A percentile compares a stretch with the other conserved stretches of the same genome.
Conservation (phyloP, 1,140 invertebrate species). For the Caenorhabditis briggsae region DNA sequence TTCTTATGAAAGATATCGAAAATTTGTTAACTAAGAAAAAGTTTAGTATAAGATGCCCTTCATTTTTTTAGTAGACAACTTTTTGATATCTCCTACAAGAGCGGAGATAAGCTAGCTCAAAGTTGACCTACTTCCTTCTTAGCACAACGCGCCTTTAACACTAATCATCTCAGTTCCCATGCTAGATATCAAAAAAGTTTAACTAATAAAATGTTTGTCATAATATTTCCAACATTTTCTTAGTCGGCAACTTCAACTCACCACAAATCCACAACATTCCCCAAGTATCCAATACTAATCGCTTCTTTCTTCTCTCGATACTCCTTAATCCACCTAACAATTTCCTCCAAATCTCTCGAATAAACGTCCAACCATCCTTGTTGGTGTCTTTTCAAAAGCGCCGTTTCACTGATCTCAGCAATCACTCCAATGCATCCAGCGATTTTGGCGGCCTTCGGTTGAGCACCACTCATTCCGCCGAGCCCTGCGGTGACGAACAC, state of each 20-base stretch:
- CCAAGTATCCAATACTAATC: conserved; percentile 83
- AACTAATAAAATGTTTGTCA: no score
- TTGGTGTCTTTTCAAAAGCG: conserved; percentile 81
- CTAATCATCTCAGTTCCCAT: no score
- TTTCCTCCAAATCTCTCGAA: conserved; percentile 79
- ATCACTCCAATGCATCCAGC: conserved; percentile 83
- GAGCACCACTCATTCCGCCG: conserved; percentile 84
- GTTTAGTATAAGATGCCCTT: no score
- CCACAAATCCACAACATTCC: conserved; percentile 83
- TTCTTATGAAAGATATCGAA: no score
- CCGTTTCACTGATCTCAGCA: conserved; percentile 82
- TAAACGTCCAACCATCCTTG: conserved; percentile 83
- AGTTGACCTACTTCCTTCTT: no score
- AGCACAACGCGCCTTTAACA: no score
- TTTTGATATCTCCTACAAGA: no score
- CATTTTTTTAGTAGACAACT: no score
- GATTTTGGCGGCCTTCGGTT: conserved; percentile 83
- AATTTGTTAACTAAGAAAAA: no score
- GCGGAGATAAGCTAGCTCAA: no score
- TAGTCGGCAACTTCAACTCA: conserved; percentile 67
- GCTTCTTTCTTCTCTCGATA: conserved; percentile 77
- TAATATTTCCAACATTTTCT: neutral
- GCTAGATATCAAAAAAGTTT: no score
- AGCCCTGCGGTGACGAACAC: conserved; percentile 83
- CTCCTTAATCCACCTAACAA: conserved; percentile 80